Base-by-base conservation (phyloP, 2,797 vertebrate genomes). In the Nannoperca australis region DNA sequence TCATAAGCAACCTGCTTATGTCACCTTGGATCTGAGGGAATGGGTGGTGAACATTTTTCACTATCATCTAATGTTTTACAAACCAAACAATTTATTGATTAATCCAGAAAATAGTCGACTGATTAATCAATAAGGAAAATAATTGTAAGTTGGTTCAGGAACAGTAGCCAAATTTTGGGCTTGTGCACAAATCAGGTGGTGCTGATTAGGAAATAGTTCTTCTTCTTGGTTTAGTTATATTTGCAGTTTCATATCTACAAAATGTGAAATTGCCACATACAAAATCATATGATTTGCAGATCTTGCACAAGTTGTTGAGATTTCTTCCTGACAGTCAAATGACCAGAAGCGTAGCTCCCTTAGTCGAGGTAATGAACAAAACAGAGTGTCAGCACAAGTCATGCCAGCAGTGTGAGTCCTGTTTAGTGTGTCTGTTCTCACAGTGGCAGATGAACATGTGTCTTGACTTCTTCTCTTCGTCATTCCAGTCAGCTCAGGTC, bases 401-500 rank as follows among this genome's bases (percentile, higher is more conserved):
- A 4, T 24, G 55, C 24, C 64, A 2, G 30, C 61, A 42, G 66
- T 49, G 38, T 42, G 69, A 77, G 60, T 70, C 81, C 75, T 65
- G 68, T 56, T 85, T 72, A 73, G 83, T 77, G 72, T 65, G 67
- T 83, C 54, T 70, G 70, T 34, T 50, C 66, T 80, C 83, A 65
- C 70, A 12, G 66, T 1, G 7, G 18, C 51, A 60, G 47, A 70
- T 12, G 38, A 54, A 54, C 69, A 66, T 27, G 17, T 54, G 64
- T 27, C 22, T 61, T 20, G 50, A 47, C 65, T 49, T 64, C 65
- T 49, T 64, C 30, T n/a, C 6, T 24, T 61, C 51, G 49, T 72
- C 22, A 4, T 22, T 50, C 60, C 65, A 27, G 32, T 53, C 32
- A 4, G 22, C 50, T 30, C 13, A 18, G 30, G 6, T 42, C 64